These are phyloP conservation scores for Sciaenops ocellatus DNA, from an alignment of 2,797 vertebrate genomes.

Conservation along the genomic window DNA sequence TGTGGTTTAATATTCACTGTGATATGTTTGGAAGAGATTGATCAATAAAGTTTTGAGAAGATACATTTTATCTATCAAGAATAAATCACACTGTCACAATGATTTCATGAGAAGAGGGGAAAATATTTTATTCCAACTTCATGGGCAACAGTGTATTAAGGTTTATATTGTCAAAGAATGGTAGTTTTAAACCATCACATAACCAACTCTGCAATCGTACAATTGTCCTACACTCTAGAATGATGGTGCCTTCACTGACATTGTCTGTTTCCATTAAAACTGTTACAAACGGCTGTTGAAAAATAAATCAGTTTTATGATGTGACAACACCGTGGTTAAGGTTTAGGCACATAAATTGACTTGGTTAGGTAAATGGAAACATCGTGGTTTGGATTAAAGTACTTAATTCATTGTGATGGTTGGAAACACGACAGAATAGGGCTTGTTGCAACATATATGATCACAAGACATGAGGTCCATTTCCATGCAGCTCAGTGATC, in stretches of 20 bases:
- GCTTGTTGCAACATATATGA: background rate
- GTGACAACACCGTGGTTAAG: background rate
- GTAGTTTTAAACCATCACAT: background rate
- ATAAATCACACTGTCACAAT: too few species aligned
- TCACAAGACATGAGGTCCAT: background rate
- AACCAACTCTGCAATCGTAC: background rate
- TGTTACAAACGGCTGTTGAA: background rate
- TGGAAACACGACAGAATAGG: background rate
- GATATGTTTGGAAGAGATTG: too few species aligned
- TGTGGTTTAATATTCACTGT: background rate
- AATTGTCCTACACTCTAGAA: too few species aligned
- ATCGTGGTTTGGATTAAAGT: background rate
- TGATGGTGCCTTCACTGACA: too few species aligned
- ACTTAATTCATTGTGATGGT: background rate
- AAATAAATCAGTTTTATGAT: background rate
- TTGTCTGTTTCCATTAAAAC: too few species aligned
- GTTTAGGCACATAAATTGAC: background rate
- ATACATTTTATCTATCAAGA: too few species aligned
- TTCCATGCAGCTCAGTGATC: constrained; percentile 33
- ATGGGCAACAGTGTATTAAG: background rate
- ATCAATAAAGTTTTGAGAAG: too few species aligned
- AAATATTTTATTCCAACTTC: too few species aligned
- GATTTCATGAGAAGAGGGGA: too few species aligned
- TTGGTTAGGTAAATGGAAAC: background rate
- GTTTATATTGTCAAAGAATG: background rate